Percentiles rank a stretch among this genome's conserved stretches.
Conservation (phyloP, 1,140 invertebrate species). For the Drosophila murphyi region DNA sequence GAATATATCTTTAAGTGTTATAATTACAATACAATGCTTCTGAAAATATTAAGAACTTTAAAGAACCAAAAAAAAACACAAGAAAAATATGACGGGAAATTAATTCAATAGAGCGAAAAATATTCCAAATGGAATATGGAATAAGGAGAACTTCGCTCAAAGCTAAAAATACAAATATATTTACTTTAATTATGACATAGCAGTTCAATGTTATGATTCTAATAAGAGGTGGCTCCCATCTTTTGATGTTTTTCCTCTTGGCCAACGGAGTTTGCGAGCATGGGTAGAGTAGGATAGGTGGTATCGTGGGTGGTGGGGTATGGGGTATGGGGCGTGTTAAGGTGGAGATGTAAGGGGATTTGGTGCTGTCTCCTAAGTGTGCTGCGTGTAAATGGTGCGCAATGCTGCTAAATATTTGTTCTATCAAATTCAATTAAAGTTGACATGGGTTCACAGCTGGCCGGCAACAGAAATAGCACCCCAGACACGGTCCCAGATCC, state of each 20-base stretch:
- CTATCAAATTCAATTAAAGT: conserved; percentile 81
- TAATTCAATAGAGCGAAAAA: too few species aligned
- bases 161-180: conserved; percentile 10
- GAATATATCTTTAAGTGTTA: too few species aligned
- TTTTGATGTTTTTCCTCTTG: neutral
- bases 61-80: neutral
- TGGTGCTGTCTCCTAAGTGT: conserved; percentile 10
- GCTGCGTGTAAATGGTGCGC: conserved; percentile 57
- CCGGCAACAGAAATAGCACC: conserved; percentile 1
- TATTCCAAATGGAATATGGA: neutral
- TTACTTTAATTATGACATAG: conserved; percentile 35
- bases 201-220: conserved; percentile 35
- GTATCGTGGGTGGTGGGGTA: neutral
- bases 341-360: neutral
- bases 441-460: conserved; percentile 75
- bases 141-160: neutral
- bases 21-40: too few species aligned
- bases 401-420: conserved; percentile 75
- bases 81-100: neutral
- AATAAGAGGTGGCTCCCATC: neutral
- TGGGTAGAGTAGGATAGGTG: too few species aligned
- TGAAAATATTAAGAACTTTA: too few species aligned
- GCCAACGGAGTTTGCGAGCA: too few species aligned
- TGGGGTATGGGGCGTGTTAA: neutral
- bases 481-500: neutral